Conservation (phyloP, 2,888 invertebrate genomes). For the Drosophila bunnanda region DNA sequence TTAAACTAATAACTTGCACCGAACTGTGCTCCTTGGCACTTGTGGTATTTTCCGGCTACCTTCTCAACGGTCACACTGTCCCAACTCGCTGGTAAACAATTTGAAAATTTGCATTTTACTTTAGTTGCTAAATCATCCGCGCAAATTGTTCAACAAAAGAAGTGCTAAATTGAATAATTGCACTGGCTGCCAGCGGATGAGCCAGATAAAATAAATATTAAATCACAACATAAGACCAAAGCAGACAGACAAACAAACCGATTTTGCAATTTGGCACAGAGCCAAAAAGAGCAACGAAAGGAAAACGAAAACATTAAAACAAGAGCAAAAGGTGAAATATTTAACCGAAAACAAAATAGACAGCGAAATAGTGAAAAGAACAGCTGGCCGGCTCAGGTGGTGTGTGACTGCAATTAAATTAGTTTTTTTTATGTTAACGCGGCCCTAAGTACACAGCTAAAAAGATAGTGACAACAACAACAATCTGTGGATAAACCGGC, state of each 20-base stretch:
- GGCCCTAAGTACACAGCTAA: constrained; percentile 41
- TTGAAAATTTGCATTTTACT: constrained; percentile 33
- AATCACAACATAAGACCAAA: background rate
- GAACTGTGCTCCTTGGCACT: background rate
- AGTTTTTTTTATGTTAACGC: constrained; percentile 31
- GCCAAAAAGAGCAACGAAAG: constrained; percentile 51
- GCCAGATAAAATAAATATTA: constrained; percentile 13
- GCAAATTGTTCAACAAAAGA: constrained; percentile 36
- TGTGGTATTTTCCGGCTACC: background rate
- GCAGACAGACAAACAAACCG: constrained; percentile 14
- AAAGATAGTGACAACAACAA: constrained; percentile 16
- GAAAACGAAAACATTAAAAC: constrained; percentile 17
- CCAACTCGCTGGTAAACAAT: constrained; percentile 36
- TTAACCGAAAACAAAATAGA: constrained; percentile 57
- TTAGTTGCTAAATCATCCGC: constrained; percentile 16
- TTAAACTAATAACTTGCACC: background rate
- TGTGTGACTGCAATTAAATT: constrained; percentile 33
- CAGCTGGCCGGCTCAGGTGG: constrained; percentile 47
- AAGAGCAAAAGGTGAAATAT: constrained; percentile 39
- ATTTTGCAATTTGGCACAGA: constrained; percentile 50
- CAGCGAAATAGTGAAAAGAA: constrained; percentile 26
- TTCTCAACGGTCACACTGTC: constrained; percentile 11
- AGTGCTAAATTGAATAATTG: constrained; percentile 25
- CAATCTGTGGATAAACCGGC: constrained; percentile 34
- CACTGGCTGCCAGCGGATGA: background rate